These are phyloP conservation scores for Lydus trimaculatus DNA, from an alignment of 2,888 invertebrate genomes.

Conservation along the genomic window DNA sequence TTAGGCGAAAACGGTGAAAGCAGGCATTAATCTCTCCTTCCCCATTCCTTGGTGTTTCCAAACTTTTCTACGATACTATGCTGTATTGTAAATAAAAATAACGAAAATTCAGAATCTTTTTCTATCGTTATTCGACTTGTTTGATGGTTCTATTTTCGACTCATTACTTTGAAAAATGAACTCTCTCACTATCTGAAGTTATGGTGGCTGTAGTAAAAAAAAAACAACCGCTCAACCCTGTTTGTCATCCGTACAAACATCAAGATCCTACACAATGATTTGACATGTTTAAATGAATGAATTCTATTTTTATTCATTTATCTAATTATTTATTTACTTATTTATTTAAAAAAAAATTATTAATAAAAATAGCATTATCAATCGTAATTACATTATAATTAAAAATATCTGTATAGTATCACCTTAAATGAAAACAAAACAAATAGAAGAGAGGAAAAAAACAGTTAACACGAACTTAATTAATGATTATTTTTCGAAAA, in stretches of 20 bases:
- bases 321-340: conserved; percentile 9
- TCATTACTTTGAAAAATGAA: conserved; percentile 17
- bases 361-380: not conserved
- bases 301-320: conserved; percentile 16
- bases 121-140: not conserved
- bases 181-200: conserved; percentile 11
- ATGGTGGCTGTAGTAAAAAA: not conserved
- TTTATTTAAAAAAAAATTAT: not conserved
- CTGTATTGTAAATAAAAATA: not conserved
- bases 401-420: not conserved
- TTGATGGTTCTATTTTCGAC: conserved; percentile 11
- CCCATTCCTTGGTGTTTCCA: no score
- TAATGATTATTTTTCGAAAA: not conserved
- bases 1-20: no score
- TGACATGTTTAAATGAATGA: conserved; percentile 8
- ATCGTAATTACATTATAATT: not conserved
- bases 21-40: no score
- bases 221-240: not conserved
- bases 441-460: no score
- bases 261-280: not conserved
- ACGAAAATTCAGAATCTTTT: not conserved
- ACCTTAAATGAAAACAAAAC: not conserved
- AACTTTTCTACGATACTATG: not conserved
- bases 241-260: not conserved
- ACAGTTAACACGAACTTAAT: not conserved